Percentiles rank a stretch among this genome's conserved stretches.
phyloP scores from a whole-genome alignment of 2,888 invertebrate species.

The Crocallis elinguaria region DNA sequence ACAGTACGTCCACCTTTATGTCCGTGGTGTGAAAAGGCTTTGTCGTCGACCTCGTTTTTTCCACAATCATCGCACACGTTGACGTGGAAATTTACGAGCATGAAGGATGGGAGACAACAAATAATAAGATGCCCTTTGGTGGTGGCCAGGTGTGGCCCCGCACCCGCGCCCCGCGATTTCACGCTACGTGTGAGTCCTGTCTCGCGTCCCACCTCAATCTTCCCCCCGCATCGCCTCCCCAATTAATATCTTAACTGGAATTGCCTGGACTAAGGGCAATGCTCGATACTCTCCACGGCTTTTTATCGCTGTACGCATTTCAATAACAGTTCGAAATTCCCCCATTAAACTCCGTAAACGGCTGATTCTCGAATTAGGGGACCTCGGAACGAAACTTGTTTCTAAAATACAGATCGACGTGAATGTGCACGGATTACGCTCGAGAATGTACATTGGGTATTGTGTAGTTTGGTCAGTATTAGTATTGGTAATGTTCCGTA shows the following conservation, averaged over 20 bases:
- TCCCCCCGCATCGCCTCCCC: constrained; percentile 51
- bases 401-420: constrained; percentile 47
- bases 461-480: constrained; percentile 66
- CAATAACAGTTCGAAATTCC: constrained; percentile 55
- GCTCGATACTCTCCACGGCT: constrained; percentile 40
- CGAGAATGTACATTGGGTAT: constrained; percentile 49
- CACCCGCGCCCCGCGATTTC: constrained; percentile 80
- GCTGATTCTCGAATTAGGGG: constrained; percentile 34
- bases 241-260: constrained; percentile 80
- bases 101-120: constrained; percentile 82
- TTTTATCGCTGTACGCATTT: constrained; percentile 65
- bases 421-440: constrained; percentile 48
- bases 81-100: constrained; percentile 84
- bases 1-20: constrained; percentile 67
- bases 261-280: constrained; percentile 58
- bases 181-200: constrained; percentile 81
- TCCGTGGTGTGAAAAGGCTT: constrained; percentile 79
- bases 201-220: constrained; percentile 34
- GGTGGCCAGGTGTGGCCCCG: constrained; percentile 73
- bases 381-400: constrained; percentile 43
- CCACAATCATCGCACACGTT: constrained; percentile 82
- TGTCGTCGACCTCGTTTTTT: constrained; percentile 77
- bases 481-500: constrained; percentile 76
- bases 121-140: constrained; percentile 71
- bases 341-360: constrained; percentile 52